phyloP scores from a whole-genome alignment of 2,113 vertebrate species.

The Pedetes capensis region DNA sequence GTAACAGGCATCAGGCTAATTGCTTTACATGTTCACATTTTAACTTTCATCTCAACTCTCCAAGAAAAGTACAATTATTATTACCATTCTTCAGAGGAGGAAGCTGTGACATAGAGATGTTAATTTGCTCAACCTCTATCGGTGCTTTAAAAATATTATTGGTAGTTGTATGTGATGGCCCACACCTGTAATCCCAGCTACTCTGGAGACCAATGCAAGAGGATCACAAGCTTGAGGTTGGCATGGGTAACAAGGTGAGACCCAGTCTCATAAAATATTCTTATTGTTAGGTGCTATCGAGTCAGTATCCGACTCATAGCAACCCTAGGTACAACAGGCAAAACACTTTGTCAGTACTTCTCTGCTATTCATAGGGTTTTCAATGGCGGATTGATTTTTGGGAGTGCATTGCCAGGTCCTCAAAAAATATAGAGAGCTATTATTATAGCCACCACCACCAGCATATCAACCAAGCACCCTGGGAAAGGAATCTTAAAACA shows the following conservation, averaged over 20 bases:
- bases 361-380: too few relatives aligned
- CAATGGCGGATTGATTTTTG: too few relatives aligned
- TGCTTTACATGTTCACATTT: background rate
- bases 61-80: background rate
- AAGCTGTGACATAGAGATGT: background rate
- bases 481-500: background rate
- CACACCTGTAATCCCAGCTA: background rate
- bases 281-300: too few relatives aligned
- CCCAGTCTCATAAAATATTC: too few relatives aligned
- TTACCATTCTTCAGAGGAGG: background rate
- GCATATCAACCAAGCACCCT: background rate
- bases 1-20: background rate
- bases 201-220: background rate
- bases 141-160: background rate
- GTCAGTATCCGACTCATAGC: too few relatives aligned
- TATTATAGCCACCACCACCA: background rate
- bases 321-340: too few relatives aligned
- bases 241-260: background rate
- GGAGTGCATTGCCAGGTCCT: too few relatives aligned
- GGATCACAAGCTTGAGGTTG: background rate
- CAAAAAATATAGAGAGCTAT: too few relatives aligned
- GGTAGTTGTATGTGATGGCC: background rate
- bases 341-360: too few relatives aligned
- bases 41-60: background rate
- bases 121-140: background rate